These are phyloP conservation scores for Canis aureus DNA, from an alignment of 2,113 vertebrate species.

Conservation along the genomic window DNA sequence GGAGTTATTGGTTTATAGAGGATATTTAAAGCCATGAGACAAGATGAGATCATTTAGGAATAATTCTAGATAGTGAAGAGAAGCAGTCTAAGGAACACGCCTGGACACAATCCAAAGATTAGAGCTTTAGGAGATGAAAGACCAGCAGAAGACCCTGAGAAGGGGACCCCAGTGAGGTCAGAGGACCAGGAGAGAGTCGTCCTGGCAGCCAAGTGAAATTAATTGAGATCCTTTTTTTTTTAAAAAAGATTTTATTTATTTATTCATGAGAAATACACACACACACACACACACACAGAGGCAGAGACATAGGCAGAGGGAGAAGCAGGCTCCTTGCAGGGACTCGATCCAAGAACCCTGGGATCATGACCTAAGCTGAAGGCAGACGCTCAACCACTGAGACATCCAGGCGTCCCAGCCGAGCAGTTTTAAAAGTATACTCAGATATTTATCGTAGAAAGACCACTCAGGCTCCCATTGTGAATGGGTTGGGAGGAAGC, in stretches of 20 bases:
- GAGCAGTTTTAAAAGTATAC: conserved; percentile 21
- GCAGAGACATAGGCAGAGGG: too few relatives aligned
- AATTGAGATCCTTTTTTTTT: background rate
- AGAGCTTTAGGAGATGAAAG: background rate
- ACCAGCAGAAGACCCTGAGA: background rate
- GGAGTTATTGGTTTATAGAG: conserved; percentile 32
- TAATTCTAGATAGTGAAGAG: conserved; percentile 34
- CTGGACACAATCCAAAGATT: background rate
- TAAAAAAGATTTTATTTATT: too few relatives aligned
- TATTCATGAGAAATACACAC: too few relatives aligned
- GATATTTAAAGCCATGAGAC: conserved; percentile 34
- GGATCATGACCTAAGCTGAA: too few relatives aligned
- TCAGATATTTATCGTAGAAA: conserved; percentile 46
- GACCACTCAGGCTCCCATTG: background rate
- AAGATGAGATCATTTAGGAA: conserved; percentile 25
- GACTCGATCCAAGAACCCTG: too few relatives aligned
- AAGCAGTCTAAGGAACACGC: conserved; percentile 8
- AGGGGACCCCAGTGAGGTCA: background rate
- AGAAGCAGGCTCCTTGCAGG: too few relatives aligned
- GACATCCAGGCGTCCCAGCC: too few relatives aligned
- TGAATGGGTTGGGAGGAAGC: background rate
- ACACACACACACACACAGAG: too few relatives aligned
- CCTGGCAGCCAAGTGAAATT: background rate
- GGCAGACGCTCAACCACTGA: too few relatives aligned
- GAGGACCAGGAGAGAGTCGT: background rate